These are phyloP conservation scores for Lymantria monacha DNA, from an alignment of 2,888 invertebrate species.

Conservation along the genomic window DNA sequence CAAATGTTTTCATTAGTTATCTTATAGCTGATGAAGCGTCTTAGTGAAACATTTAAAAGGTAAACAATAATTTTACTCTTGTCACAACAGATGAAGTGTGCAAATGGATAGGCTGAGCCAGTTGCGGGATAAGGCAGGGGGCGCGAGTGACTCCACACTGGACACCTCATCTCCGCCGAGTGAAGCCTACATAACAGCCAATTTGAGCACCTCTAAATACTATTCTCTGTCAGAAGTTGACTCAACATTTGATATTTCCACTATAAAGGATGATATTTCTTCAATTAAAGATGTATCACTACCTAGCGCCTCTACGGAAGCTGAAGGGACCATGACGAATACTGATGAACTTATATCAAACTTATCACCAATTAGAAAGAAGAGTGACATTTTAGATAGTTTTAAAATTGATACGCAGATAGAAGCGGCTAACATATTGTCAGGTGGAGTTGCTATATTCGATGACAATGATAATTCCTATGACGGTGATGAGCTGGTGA, in stretches of 20 bases:
- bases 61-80: slow-evolving; percentile 42
- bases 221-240: slow-evolving; percentile 72
- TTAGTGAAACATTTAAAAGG: slow-evolving; percentile 17
- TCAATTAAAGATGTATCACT: slow-evolving; percentile 60
- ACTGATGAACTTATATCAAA: slow-evolving; percentile 56
- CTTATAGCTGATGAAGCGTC: slow-evolving; percentile 37
- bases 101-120: slow-evolving; percentile 77
- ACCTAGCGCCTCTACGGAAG: slow-evolving; percentile 39
- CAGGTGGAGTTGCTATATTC: slow-evolving; percentile 76
- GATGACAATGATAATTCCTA: slow-evolving; percentile 79
- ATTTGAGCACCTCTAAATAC: slow-evolving; percentile 70
- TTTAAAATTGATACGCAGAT: slow-evolving; percentile 74
- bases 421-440: slow-evolving; percentile 74
- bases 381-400: slow-evolving; percentile 56
- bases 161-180: slow-evolving; percentile 65
- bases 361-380: slow-evolving; percentile 65
- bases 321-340: slow-evolving; percentile 47
- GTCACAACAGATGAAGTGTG: slow-evolving; percentile 74
- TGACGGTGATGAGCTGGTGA: slow-evolving; percentile 75
- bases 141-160: slow-evolving; percentile 63
- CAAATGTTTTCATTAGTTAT: slow-evolving; percentile 61
- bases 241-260: slow-evolving; percentile 61
- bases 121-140: slow-evolving; percentile 65
- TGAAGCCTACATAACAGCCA: slow-evolving; percentile 70
- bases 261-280: slow-evolving; percentile 62